Conservation (phyloP, 2,888 invertebrate species). For the Cinara cedri region DNA sequence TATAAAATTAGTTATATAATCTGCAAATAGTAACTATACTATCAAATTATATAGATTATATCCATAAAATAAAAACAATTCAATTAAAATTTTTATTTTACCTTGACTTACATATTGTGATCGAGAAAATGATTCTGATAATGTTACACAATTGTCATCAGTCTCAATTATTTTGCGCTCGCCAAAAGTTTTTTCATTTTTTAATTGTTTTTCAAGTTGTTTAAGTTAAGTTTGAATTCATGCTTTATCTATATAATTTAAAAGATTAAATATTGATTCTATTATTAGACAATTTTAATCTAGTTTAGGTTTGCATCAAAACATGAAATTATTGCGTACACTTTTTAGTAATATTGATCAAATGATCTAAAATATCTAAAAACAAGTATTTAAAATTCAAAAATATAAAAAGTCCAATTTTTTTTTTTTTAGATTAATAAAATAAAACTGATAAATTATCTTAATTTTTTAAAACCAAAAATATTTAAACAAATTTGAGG, state of each 20-base stretch:
- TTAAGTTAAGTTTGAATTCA: too few species aligned
- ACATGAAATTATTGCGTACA: background rate
- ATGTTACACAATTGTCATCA: background rate
- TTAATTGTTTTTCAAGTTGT: background rate
- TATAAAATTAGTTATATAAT: background rate
- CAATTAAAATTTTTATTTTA: constrained; percentile 1
- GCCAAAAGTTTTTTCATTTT: background rate
- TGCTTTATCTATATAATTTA: background rate
- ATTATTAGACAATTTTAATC: background rate
- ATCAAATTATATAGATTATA: too few species aligned
- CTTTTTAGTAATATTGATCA: background rate
- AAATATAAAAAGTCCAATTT: background rate
- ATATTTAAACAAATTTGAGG: constrained; percentile 1
- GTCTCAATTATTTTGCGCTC: background rate
- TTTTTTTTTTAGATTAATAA: background rate
- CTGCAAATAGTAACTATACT: constrained; percentile 2
- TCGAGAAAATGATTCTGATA: too few species aligned
- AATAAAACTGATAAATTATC: background rate
- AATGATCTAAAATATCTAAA: background rate
- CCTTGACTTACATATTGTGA: constrained; percentile 5
- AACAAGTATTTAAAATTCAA: constrained; percentile 3
- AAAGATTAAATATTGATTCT: background rate
- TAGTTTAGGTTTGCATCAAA: background rate
- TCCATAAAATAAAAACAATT: background rate
- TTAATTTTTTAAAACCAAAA: background rate